Base-by-base conservation (phyloP, 1,140 invertebrate species). In the Cyclina sinensis region DNA sequence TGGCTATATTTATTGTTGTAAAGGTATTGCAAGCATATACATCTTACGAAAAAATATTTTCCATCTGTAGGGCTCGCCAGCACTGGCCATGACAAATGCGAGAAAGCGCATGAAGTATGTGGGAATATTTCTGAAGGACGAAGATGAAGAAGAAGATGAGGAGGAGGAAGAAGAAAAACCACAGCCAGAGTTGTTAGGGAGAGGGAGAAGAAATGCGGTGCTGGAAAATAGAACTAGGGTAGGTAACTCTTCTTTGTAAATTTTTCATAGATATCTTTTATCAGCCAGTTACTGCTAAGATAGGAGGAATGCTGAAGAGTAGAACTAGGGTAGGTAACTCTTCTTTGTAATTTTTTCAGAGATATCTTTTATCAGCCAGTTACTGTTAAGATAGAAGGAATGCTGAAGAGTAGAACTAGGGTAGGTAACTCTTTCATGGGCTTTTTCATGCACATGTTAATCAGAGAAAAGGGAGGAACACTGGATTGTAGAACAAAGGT, bases 91-190 rank as follows among this genome's bases (percentile, higher is more conserved):
- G 78, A 99, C 99, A 9, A 97, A 97, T n/a, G 97, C 97, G 0
- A 99, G 99, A 93, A 97, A 97, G 90, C 98, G 99, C 93, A 97
- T 99, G 0, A 99, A 99, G 95, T 99, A 99, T 93, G 97, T 99
- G 92, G 98, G 98, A 24, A 99, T 99, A 92, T 99, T 99, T 94
- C 96, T 99, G 0, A 99, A 99, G 96, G 96, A 94, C 89, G 93
- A 92, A 68, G 96, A 97, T 57, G 95, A 95, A 74, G 95, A 95
- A 76, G 96, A 96, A 43, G 96, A 96, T 39, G 96, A 96, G 91
- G 98, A 99, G 48, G 98, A 98, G 70, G 97, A 98, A 86, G 98
- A 98, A 62, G 86, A 93, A 30, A 90, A 93, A 76, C 97, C 98
- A 78, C 97, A 98, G 79, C 97, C 97, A 96, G 97, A 97, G 51